Conservation (phyloP, 2,113 vertebrate genomes). For the Albula goreensis region DNA sequence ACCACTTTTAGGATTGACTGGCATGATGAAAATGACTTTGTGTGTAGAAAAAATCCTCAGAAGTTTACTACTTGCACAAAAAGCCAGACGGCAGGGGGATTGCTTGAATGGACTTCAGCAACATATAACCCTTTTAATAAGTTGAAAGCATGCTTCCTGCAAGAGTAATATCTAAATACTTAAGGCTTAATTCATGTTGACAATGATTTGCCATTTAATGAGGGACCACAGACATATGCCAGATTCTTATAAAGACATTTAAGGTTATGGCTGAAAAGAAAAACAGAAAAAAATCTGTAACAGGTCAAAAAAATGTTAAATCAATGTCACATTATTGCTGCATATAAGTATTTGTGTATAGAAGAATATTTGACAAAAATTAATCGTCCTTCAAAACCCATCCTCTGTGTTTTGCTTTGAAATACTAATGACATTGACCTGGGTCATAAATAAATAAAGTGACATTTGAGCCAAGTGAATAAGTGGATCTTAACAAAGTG, state of each 20-base stretch:
- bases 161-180: neutral
- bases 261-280: no score
- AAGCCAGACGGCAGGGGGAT: constrained; percentile 4
- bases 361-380: no score
- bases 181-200: constrained; percentile 1
- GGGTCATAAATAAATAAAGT: constrained; percentile 2
- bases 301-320: neutral
- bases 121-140: constrained; percentile 5
- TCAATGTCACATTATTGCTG: neutral
- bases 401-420: constrained; percentile 18
- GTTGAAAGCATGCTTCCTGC: constrained; percentile 14
- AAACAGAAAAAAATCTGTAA: neutral
- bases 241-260: neutral
- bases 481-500: constrained; percentile 28
- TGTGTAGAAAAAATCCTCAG: neutral
- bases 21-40: neutral
- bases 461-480: constrained; percentile 25
- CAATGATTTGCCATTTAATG: neutral
- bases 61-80: neutral
- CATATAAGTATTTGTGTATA: neutral
- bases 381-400: neutral
- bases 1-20: constrained; percentile 10
- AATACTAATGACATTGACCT: constrained; percentile 16
- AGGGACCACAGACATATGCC: neutral
- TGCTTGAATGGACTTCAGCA: neutral